phyloP scores from a whole-genome alignment of 2,113 vertebrate species.

The Pelecanus crispus region DNA sequence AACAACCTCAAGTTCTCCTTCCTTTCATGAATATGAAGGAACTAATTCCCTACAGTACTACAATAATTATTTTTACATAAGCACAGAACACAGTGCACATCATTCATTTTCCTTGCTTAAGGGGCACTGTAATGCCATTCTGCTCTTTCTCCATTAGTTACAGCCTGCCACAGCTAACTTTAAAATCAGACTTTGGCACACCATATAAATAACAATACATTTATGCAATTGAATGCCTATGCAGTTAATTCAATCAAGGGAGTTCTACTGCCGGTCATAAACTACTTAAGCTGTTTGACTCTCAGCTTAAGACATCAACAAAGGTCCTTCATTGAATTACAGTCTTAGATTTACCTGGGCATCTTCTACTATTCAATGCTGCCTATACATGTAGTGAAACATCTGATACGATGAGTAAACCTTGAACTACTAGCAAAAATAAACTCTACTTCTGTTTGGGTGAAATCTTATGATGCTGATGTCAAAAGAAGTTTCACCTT shows the following conservation, averaged over 20 bases:
- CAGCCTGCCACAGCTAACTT: slow-evolving; percentile 2
- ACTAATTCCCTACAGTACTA: neutral
- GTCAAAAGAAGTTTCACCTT: neutral
- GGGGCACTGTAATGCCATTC: neutral
- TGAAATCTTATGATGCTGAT: neutral
- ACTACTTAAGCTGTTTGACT: slow-evolving; percentile 29
- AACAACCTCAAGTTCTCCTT: neutral
- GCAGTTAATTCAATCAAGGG: slow-evolving; percentile 48
- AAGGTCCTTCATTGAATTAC: slow-evolving; percentile 28
- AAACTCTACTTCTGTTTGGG: neutral
- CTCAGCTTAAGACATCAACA: slow-evolving; percentile 18
- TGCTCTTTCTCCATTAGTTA: slow-evolving; percentile 37
- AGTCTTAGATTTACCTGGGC: neutral
- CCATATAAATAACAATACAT: slow-evolving; percentile 45
- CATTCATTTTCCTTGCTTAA: slow-evolving; percentile 1
- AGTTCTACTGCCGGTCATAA: slow-evolving; percentile 25
- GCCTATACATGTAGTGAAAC: neutral
- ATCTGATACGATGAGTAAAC: neutral
- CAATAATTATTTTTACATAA: slow-evolving; percentile 25
- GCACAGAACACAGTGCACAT: neutral
- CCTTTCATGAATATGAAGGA: neutral
- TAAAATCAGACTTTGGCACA: slow-evolving; percentile 18
- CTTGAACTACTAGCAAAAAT: neutral
- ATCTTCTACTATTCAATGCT: neutral
- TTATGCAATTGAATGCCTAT: slow-evolving; percentile 45